These are phyloP conservation scores for Verasper variegatus DNA, from an alignment of 2,113 vertebrate genomes.

Conservation along the genomic window DNA sequence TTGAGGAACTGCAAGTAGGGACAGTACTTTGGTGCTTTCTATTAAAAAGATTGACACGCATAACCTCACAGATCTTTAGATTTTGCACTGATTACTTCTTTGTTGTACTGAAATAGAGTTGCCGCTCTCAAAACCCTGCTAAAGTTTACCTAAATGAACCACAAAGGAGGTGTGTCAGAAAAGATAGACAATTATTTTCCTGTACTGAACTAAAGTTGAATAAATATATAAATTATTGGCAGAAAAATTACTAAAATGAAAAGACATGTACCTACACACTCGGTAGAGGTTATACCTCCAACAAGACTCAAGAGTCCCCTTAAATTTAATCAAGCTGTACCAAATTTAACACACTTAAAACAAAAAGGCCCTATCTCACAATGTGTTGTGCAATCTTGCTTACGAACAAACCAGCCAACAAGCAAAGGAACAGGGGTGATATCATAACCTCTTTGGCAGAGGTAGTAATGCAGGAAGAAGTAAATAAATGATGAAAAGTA, in stretches of 20 bases:
- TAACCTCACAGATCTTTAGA: not conserved
- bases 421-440: not conserved
- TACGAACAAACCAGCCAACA: not conserved
- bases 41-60: conserved; percentile 14
- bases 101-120: not conserved
- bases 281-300: too few relatives aligned
- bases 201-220: not conserved
- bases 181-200: not conserved
- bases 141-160: not conserved
- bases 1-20: conserved; percentile 20
- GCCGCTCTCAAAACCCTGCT: not conserved
- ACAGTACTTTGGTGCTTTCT: conserved; percentile 21
- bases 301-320: too few relatives aligned
- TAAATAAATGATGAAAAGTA: not conserved
- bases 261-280: not conserved
- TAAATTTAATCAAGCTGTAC: not conserved
- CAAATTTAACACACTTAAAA: too few relatives aligned
- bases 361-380: too few relatives aligned
- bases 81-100: not conserved
- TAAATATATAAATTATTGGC: not conserved
- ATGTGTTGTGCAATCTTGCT: too few relatives aligned
- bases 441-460: not conserved
- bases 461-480: not conserved
- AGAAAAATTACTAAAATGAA: not conserved
- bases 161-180: not conserved